phyloP scores from a whole-genome alignment of 2,888 invertebrate species.

The Pseudoips prasinana region DNA sequence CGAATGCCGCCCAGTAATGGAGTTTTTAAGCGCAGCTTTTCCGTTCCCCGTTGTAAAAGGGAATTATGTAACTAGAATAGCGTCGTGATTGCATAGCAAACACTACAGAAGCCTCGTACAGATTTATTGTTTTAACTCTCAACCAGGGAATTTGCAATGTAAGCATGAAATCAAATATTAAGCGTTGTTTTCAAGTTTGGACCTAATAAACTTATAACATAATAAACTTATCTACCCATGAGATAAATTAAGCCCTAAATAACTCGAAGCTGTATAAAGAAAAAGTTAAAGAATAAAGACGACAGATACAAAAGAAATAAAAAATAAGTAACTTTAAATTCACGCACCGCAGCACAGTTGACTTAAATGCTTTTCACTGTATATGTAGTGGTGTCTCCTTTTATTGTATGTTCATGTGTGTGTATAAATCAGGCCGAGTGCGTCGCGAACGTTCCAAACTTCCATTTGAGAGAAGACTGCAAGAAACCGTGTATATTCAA shows the following conservation, averaged over 20 bases:
- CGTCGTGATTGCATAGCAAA: slow-evolving; percentile 58
- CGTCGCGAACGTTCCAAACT: slow-evolving; percentile 48
- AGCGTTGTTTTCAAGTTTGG: too few species aligned
- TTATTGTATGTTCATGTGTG: slow-evolving; percentile 13
- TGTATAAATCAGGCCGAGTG: slow-evolving; percentile 33
- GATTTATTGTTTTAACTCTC: slow-evolving; percentile 57
- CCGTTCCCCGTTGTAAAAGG: slow-evolving; percentile 54
- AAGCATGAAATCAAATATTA: slow-evolving; percentile 8
- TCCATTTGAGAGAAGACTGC: slow-evolving; percentile 50
- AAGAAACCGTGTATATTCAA: slow-evolving; percentile 69
- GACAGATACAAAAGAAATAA: slow-evolving; percentile 16
- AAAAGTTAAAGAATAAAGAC: slow-evolving; percentile 15
- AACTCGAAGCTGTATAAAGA: slow-evolving; percentile 1
- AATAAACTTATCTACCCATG: neutral
- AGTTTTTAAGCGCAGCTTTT: slow-evolving; percentile 71
- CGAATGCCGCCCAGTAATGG: slow-evolving; percentile 68
- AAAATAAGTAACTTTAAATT: slow-evolving; percentile 17
- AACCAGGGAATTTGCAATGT: slow-evolving; percentile 38
- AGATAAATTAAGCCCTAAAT: too few species aligned
- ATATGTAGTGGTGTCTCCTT: slow-evolving; percentile 9
- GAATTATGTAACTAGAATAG: slow-evolving; percentile 66
- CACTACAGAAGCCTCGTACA: slow-evolving; percentile 44
- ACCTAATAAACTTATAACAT: neutral
- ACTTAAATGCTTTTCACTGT: slow-evolving; percentile 21
- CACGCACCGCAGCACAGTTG: slow-evolving; percentile 24